Percentiles rank a stretch among this genome's conserved stretches.
Conservation (phyloP, 2,888 invertebrate species). For the Ptycholaimellus sp. region DNA sequence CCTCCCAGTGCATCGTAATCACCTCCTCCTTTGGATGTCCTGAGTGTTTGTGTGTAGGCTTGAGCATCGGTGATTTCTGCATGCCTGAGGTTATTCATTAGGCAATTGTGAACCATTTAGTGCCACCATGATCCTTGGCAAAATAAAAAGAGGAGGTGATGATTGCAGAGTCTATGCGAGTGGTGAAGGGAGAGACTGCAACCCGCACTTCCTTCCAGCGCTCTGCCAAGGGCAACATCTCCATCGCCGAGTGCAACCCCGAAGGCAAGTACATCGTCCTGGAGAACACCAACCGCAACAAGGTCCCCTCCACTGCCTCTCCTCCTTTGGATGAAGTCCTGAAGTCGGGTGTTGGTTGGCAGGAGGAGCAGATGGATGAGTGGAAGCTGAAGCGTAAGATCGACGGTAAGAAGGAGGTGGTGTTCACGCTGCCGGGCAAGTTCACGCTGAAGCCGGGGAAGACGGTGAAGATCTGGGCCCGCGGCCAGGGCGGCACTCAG, state of each 20-base stretch:
- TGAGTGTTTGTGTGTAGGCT: too few species aligned
- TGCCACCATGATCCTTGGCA: too few species aligned
- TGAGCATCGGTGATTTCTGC: too few species aligned
- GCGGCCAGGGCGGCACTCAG: constrained; percentile 18
- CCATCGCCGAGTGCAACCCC: constrained; percentile 30
- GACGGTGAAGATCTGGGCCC: constrained; percentile 22
- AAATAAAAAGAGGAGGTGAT: too few species aligned
- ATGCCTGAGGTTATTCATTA: too few species aligned
- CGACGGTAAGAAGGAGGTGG: constrained; percentile 24
- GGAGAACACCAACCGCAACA: constrained; percentile 30
- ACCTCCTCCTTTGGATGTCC: too few species aligned
- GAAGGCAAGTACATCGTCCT: constrained; percentile 31
- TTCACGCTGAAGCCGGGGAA: constrained; percentile 21
- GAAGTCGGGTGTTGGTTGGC: too few species aligned
- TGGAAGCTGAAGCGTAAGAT: constrained; percentile 28
- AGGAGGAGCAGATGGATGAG: constrained; percentile 28
- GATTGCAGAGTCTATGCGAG: constrained; percentile 18
- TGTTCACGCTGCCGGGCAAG: constrained; percentile 21
- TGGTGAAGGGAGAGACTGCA: constrained; percentile 29
- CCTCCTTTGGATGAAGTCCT: too few species aligned
- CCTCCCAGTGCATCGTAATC: too few species aligned
- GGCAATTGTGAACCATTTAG: too few species aligned
- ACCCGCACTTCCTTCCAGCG: constrained; percentile 33
- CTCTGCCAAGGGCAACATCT: constrained; percentile 31
- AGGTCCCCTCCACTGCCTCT: too few species aligned